Conservation (phyloP, 2,113 vertebrate genomes). For the Eurypyga helias region DNA sequence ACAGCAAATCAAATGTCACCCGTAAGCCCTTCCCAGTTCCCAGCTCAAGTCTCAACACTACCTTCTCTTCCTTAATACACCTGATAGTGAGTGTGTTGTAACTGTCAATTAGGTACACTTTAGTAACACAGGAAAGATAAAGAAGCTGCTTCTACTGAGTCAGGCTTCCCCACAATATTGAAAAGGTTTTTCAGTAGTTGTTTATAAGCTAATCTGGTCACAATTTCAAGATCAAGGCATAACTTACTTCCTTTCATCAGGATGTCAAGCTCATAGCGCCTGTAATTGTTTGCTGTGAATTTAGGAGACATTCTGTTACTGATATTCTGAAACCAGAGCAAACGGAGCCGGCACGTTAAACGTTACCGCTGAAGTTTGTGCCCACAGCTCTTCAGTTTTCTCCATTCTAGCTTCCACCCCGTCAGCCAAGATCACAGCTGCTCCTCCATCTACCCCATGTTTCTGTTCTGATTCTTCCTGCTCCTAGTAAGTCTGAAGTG, state of each 20-base stretch:
- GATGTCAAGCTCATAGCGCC: not conserved
- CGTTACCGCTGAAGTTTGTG: not conserved
- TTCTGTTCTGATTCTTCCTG: not conserved
- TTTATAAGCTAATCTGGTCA: conserved; percentile 16
- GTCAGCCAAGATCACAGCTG: not conserved
- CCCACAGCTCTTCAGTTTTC: not conserved
- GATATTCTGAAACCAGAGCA: not conserved
- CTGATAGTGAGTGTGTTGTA: not conserved
- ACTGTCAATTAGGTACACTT: conserved; percentile 8
- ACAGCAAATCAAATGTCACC: not conserved
- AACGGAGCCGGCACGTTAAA: not conserved
- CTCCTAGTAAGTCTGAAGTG: not conserved
- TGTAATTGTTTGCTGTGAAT: not conserved
- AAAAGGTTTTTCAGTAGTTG: conserved; percentile 14
- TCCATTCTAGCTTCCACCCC: not conserved
- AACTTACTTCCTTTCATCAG: conserved; percentile 10
- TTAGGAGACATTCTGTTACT: not conserved
- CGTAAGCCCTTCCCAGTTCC: not conserved
- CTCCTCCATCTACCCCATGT: not conserved
- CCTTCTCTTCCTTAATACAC: not conserved
- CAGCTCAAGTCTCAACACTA: not conserved
- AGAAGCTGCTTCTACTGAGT: not conserved
- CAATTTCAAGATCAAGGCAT: conserved; percentile 31
- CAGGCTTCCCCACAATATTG: not conserved
- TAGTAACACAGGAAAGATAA: not conserved